Conservation (phyloP, 2,888 invertebrate species). For the Watsonalla binaria region DNA sequence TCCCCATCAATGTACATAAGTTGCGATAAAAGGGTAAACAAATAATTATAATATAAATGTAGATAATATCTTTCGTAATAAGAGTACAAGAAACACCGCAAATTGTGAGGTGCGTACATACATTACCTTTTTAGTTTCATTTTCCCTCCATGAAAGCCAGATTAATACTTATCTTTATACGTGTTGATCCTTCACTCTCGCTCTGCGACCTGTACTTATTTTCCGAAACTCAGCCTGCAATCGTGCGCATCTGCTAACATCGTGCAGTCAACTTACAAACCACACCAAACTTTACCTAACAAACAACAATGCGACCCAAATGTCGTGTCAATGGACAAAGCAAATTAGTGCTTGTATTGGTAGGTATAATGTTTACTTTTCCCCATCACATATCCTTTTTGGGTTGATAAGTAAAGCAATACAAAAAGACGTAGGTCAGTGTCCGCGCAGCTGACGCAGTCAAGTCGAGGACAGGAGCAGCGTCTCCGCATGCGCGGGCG, state of each 20-base stretch:
- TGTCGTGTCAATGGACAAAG: constrained; percentile 10
- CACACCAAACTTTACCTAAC: constrained; percentile 1
- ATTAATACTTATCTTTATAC: too few relatives aligned
- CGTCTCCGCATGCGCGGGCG: constrained; percentile 4
- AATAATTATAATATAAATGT: not conserved
- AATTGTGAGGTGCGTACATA: not conserved
- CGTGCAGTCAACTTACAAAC: not conserved
- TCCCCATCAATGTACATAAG: not conserved
- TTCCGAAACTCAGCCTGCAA: constrained; percentile 37
- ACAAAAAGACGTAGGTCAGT: not conserved
- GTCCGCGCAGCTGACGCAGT: constrained; percentile 13
- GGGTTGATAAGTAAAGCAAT: constrained; percentile 5
- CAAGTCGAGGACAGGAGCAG: constrained; percentile 7
- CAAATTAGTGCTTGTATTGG: constrained; percentile 12
- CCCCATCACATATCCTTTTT: not conserved
- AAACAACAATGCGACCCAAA: constrained; percentile 6
- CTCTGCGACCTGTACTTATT: not conserved
- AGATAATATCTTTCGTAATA: too few relatives aligned
- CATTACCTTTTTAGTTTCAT: not conserved
- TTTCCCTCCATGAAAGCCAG: not conserved
- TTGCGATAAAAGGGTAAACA: not conserved
- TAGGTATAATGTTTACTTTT: constrained; percentile 24
- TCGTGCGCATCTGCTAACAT: constrained; percentile 21
- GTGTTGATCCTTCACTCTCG: not conserved
- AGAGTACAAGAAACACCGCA: too few relatives aligned